These are phyloP conservation scores for Loripinus fragilis DNA, from an alignment of 2,888 invertebrate genomes.

Conservation along the genomic window DNA sequence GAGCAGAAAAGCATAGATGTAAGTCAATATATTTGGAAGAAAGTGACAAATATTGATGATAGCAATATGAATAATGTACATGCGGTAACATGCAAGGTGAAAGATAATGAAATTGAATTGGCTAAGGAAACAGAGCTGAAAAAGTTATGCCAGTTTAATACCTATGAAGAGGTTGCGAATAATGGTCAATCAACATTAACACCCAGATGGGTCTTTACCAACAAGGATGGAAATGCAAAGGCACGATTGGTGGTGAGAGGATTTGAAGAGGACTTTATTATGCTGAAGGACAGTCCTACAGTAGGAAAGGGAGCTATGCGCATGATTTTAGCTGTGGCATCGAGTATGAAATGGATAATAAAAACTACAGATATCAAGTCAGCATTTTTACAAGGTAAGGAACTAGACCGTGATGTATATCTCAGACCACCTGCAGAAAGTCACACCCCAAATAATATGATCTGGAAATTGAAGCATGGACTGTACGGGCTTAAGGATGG, in stretches of 20 bases:
- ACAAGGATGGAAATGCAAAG: constrained; percentile 37
- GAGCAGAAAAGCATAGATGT: too few relatives aligned
- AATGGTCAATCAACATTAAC: constrained; percentile 38
- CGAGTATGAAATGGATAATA: constrained; percentile 42
- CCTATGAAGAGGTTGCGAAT: constrained; percentile 18
- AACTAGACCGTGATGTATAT: constrained; percentile 47
- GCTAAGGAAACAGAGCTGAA: constrained; percentile 1
- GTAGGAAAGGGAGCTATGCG: constrained; percentile 41
- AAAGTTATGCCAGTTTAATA: constrained; percentile 25
- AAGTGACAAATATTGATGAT: too few relatives aligned
- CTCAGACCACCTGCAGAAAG: constrained; percentile 49
- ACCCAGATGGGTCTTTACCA: constrained; percentile 47
- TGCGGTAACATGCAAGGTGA: not conserved
- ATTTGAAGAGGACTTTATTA: constrained; percentile 41
- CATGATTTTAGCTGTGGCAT: constrained; percentile 42
- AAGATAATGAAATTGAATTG: not conserved
- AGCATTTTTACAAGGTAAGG: constrained; percentile 54
- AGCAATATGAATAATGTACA: too few relatives aligned
- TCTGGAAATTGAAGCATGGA: constrained; percentile 57
- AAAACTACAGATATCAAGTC: constrained; percentile 62
- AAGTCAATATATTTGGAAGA: too few relatives aligned
- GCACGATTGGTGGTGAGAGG: constrained; percentile 55
- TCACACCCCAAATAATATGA: constrained; percentile 12
- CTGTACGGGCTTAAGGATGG: constrained; percentile 56
- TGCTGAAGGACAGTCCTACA: constrained; percentile 33